Evolutionary conservation across 2,888 invertebrate genomes (phyloP), one percentile per base, ranked within the genome.

Genomic region (Noctuana brunneofusca): DNA sequence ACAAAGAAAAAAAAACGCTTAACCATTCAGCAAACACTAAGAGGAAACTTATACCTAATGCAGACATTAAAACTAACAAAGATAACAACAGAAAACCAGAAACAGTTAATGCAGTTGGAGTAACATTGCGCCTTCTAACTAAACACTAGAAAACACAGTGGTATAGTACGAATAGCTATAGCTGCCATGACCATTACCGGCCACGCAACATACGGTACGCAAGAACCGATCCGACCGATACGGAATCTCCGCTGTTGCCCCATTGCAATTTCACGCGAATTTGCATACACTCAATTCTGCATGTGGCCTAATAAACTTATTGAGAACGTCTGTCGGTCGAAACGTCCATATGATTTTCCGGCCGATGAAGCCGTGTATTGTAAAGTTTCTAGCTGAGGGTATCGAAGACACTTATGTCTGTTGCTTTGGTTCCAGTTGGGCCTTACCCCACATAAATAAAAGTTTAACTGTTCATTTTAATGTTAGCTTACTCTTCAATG

Each of bases 181-280:
- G 35, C 12, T 35, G n/a, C 53, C 22, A 20, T 32, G 43, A 43
- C 52, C 30, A 53, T 43, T 52, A 53, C 43, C 8, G 30, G 22
- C 58, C 59, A 59, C 59, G 53, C 59, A 59, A 59, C 59, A 16
- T 38, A 49, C 35, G 16, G 41, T 30, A 38, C 50, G 52, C 59
- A 46, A 67, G 64, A 59, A 63, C 48, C 63, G 66, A 67, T 68
- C 65, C 16, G 8, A 3, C 41, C 54, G 46, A 54, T 55, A 62
- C 54, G 54, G 55, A 62, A 59, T 52, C 52, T 27, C 41, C 48
- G 32, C 32, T 35, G 54, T 62, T 54, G 54, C 54, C 38, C 54
- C 60, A 62, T 27, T 55, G 54, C 74, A 79, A 80, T 80, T 83
- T 83, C 79, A 80, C 76, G 80, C 74, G 68, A 68, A 83, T 83